These are phyloP conservation scores for Orthonyx spaldingii DNA, from an alignment of 2,113 vertebrate species.

Conservation along the genomic window DNA sequence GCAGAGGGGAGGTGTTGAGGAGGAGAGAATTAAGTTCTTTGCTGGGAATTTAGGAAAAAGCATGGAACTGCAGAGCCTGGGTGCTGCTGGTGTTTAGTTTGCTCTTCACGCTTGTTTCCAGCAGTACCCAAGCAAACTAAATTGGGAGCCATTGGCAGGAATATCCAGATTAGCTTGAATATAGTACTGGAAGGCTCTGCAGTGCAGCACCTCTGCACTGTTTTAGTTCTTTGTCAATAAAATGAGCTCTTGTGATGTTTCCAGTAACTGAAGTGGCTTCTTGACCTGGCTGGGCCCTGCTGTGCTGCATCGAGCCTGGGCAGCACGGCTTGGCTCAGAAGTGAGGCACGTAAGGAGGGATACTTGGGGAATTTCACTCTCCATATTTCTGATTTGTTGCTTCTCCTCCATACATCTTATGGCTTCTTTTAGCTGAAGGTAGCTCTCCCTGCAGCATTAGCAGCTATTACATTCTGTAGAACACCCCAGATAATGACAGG, in stretches of 20 bases:
- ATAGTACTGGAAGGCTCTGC: neutral
- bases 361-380: too few relatives aligned
- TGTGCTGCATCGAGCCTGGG: neutral
- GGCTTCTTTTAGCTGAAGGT: neutral
- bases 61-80: neutral
- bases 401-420: neutral
- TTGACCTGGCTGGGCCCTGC: neutral
- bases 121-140: neutral
- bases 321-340: neutral
- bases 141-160: neutral
- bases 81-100: neutral
- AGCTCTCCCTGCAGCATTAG: neutral
- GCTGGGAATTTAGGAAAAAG: neutral
- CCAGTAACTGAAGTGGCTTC: neutral
- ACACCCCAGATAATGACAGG: neutral
- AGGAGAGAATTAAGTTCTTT: neutral
- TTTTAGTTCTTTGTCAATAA: conserved; percentile 24
- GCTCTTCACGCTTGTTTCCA: neutral
- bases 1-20: neutral
- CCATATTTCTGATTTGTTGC: neutral
- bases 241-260: neutral
- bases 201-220: neutral
- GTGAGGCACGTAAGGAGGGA: neutral
- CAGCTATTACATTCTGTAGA: neutral
- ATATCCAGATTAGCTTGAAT: neutral